A percentile compares a stretch with the other conserved stretches of the same genome.
Evolutionary conservation across 2,888 invertebrate species (phyloP).

Genomic region (Bombylius major): DNA sequence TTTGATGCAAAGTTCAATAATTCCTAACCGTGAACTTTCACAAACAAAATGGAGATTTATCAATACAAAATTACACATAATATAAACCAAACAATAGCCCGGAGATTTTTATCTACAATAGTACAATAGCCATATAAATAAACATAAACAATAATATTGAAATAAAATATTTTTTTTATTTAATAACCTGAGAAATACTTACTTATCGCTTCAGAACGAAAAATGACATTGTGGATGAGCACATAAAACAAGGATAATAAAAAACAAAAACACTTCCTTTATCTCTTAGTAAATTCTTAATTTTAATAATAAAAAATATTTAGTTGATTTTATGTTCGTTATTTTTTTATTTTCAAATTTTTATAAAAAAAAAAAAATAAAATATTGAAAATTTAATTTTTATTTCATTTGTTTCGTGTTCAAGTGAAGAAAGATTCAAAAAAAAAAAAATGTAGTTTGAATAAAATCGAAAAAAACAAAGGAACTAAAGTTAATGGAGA

Average conservation of each 20-base stretch:
- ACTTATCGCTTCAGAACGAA: no score
- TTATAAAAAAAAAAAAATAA: neutral
- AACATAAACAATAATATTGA: no score
- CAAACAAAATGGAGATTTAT: conserved; percentile 4
- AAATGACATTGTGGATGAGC: no score
- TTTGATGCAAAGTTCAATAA: no score
- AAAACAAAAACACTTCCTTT: neutral
- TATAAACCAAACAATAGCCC: neutral
- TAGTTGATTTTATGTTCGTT: neutral
- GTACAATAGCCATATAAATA: no score
- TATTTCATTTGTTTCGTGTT: no score
- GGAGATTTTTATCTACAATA: neutral
- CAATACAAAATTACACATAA: neutral
- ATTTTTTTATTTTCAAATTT: neutral
- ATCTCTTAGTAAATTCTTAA: neutral
- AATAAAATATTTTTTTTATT: no score
- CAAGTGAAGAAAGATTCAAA: no score
- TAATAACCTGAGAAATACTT: no score
- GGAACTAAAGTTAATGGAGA: neutral
- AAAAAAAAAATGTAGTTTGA: no score
- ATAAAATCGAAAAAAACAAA: no score
- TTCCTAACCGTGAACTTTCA: no score
- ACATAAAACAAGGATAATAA: neutral
- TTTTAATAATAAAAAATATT: neutral
- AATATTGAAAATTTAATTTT: neutral